Conservation (phyloP, 1,140 invertebrate species). For the Polypedilum pembai region DNA sequence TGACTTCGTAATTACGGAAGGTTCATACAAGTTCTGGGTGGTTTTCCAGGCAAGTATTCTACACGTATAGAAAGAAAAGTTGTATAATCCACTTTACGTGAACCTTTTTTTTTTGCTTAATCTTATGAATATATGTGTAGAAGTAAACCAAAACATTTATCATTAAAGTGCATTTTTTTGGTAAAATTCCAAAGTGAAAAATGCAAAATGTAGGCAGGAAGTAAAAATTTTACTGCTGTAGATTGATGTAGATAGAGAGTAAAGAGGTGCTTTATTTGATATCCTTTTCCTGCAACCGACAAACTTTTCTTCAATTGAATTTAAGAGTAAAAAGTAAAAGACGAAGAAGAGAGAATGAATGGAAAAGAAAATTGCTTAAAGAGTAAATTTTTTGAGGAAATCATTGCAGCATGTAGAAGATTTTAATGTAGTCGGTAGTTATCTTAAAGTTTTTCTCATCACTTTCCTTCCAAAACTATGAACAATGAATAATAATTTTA, state of each 20-base stretch:
- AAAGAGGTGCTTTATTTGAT: background rate
- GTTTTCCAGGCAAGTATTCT: slow-evolving; percentile 57
- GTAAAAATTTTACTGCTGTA: slow-evolving; percentile 5
- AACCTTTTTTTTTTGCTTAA: too few species aligned
- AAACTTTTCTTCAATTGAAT: background rate
- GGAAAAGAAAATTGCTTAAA: too few species aligned
- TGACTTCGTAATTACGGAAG: slow-evolving; percentile 76
- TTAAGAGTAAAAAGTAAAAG: background rate
- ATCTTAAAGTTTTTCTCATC: too few species aligned
- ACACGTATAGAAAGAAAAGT: background rate
- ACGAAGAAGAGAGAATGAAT: too few species aligned
- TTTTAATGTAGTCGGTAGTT: too few species aligned
- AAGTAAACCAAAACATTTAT: background rate
- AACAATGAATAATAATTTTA: too few species aligned
- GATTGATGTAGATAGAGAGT: background rate
- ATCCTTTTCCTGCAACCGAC: background rate
- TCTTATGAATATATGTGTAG: background rate
- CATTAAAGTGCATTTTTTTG: too few species aligned
- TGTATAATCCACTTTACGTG: slow-evolving; percentile 10
- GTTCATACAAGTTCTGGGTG: slow-evolving; percentile 80
- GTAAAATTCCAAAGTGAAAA: too few species aligned
- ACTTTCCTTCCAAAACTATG: too few species aligned
- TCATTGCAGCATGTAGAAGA: too few species aligned
- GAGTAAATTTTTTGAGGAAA: too few species aligned
- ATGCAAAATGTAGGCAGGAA: background rate